These are phyloP conservation scores for Scarus forsteni DNA, from an alignment of 2,797 vertebrate genomes.

Conservation along the genomic window DNA sequence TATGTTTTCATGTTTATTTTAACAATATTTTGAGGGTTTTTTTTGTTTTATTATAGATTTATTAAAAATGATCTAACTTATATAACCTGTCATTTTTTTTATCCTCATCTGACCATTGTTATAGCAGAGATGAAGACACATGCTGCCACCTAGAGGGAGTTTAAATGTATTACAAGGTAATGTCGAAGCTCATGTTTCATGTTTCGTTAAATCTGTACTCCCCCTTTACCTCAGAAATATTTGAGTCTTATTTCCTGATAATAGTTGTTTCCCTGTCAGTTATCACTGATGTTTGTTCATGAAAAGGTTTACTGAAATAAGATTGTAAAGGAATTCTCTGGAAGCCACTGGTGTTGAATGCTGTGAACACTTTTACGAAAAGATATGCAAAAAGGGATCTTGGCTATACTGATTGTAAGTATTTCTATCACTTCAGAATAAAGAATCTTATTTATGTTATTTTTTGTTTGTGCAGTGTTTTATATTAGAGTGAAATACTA, in stretches of 20 bases:
- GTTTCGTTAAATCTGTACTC: background rate
- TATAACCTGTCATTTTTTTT: background rate
- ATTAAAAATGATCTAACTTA: background rate
- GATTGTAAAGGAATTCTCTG: slow-evolving; percentile 7
- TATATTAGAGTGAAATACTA: background rate
- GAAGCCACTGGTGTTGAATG: background rate
- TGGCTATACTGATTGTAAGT: slow-evolving; percentile 79
- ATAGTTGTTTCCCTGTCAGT: background rate
- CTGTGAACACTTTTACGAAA: slow-evolving; percentile 63
- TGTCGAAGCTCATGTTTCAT: background rate
- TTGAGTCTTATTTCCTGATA: background rate
- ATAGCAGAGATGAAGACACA: background rate
- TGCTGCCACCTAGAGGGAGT: slow-evolving; percentile 21
- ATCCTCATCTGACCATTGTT: background rate
- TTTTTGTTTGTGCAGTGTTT: slow-evolving; percentile 11
- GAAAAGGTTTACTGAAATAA: background rate
- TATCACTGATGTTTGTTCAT: background rate
- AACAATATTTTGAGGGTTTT: background rate
- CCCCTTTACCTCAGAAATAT: background rate
- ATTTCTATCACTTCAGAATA: slow-evolving; percentile 90
- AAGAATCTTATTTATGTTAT: slow-evolving; percentile 64
- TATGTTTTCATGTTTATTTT: background rate
- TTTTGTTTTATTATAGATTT: slow-evolving; percentile 1
- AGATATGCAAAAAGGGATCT: slow-evolving; percentile 70
- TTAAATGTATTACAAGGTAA: slow-evolving; percentile 6